Evolutionary conservation across 2,797 vertebrate species (phyloP), one percentile per base, ranked within the genome.

Genomic region (Urosaurus nigricauda): DNA sequence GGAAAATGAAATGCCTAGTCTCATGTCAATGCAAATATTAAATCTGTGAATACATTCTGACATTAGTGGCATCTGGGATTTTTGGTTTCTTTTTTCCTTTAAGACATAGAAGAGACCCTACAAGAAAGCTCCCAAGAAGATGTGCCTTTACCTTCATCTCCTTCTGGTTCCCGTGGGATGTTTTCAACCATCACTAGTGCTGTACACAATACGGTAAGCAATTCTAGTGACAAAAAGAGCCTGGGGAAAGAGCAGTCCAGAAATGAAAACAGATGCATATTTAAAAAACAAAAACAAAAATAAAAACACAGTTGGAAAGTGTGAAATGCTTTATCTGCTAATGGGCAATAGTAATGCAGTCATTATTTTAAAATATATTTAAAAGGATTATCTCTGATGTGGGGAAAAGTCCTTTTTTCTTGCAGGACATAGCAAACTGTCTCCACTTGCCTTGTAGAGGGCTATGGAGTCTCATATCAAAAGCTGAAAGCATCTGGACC

Each of bases 181-280:
- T 95, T 99, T 93, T 99, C 98, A 47, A 97, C 98, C 78, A 97
- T 99, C 95, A 98, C 97, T 93, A 98, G 97, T 0, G 98, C 96
- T 35, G 97, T 99, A 81, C 99, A 99, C 92, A 98, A 97, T 96
- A 99, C 99, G 3, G 99, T 99, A 95, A 98, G 98, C 96, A 90
- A 63, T 53, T 85, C 78, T 51, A 24, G 43, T 32, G 58, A 58
- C 32, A 74, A 60, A 74, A 81, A 58, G 19, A 74, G 51, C 65
- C 47, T 21, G 13, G 51, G 29, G 4, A 65, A 51, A 29, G 4
- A 1, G 1, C 26, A 29, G 2, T 35, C 26, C 26, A 6, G 5
- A 65, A 82, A 73, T 9, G 65, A 68, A 68, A 65, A 65, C 63
- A 65, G 63, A 24, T 68, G 32, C 29, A 81, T 5, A 80, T n/a